Evolutionary conservation across 2,888 invertebrate species (phyloP).

Genomic region (Conus canariensis): DNA sequence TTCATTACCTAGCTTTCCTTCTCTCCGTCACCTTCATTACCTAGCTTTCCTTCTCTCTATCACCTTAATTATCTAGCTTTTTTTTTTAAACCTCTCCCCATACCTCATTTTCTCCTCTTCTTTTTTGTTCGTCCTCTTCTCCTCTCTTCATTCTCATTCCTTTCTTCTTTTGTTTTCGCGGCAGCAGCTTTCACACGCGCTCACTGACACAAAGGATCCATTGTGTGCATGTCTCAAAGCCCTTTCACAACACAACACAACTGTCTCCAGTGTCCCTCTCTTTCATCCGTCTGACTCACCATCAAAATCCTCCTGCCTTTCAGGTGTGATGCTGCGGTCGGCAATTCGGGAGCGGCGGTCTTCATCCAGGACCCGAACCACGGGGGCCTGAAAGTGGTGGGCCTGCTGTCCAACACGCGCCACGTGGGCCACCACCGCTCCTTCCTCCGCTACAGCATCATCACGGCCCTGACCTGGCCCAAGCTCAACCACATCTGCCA

Average conservation of each 20-base stretch:
- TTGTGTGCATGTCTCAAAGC: too few species aligned
- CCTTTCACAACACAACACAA: too few species aligned
- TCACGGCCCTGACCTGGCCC: conserved; percentile 67
- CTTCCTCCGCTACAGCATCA: conserved; percentile 59
- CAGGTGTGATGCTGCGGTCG: conserved; percentile 67
- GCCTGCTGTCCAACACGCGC: conserved; percentile 68
- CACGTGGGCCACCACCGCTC: conserved; percentile 50
- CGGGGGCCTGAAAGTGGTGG: conserved; percentile 66
- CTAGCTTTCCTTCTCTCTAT: too few species aligned
- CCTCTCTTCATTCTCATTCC: neutral
- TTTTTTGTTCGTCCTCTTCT: neutral
- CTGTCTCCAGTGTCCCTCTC: neutral
- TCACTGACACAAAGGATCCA: too few species aligned
- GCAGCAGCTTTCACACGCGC: too few species aligned
- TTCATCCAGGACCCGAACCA: conserved; percentile 60
- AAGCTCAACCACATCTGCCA: conserved; percentile 71
- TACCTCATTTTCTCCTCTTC: neutral
- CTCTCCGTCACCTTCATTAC: too few species aligned
- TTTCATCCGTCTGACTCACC: neutral
- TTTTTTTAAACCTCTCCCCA: neutral
- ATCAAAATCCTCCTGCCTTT: neutral
- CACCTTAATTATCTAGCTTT: neutral
- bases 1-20: too few species aligned
- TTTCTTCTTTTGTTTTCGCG: neutral
- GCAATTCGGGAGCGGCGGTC: conserved; percentile 72